Percentiles rank a stretch among this genome's conserved stretches.
Conservation (phyloP, 2,888 invertebrate species). For the Sepioteuthis lessoniana region DNA sequence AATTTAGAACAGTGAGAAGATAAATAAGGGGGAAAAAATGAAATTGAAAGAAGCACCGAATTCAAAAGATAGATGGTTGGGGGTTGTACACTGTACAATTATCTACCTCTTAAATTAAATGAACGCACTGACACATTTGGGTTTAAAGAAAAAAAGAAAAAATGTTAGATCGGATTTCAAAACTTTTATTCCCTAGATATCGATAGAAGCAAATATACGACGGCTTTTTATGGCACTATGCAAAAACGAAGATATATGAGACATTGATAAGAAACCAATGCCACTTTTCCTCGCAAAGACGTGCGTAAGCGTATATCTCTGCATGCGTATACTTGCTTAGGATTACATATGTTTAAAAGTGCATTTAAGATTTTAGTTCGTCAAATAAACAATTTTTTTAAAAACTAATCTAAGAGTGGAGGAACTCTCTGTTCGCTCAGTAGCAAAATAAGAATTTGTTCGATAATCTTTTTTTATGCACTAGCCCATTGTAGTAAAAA, state of each 20-base stretch:
- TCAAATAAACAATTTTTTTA: not conserved
- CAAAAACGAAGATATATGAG: conserved; percentile 13
- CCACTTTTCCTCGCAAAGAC: not conserved
- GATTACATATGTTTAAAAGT: not conserved
- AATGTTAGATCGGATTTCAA: not conserved
- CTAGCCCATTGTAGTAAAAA: too few relatives aligned
- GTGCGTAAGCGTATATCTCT: not conserved
- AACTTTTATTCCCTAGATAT: not conserved
- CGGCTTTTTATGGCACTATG: not conserved
- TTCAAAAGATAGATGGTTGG: not conserved
- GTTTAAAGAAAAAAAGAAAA: not conserved
- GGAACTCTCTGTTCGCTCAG: not conserved
- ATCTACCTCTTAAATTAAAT: not conserved
- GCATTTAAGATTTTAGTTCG: not conserved
- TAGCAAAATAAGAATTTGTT: not conserved
- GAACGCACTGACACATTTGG: not conserved
- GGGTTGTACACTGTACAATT: not conserved
- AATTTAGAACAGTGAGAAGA: not conserved
- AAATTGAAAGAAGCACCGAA: not conserved
- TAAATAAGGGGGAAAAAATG: not conserved
- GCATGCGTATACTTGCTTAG: not conserved
- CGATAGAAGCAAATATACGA: not conserved
- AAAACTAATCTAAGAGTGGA: not conserved
- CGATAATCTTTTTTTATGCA: not conserved
- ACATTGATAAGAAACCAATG: not conserved